Evolutionary conservation across 2,888 invertebrate species (phyloP).

Genomic region (Eupeodes luniger): DNA sequence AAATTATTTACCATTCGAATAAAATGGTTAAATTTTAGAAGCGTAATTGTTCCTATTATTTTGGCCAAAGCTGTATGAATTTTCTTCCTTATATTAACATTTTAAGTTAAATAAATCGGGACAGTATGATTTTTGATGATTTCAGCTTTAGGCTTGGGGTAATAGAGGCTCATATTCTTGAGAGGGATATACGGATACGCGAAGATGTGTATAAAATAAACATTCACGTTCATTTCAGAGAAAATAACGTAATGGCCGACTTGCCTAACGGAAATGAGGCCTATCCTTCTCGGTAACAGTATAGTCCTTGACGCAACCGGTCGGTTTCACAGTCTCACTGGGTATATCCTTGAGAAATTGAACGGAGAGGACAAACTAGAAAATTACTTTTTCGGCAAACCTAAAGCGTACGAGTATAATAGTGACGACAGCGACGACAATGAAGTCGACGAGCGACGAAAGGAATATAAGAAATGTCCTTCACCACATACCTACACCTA

Average conservation of each 20-base stretch:
- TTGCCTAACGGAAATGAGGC: conserved; percentile 69
- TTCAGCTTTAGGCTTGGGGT: conserved; percentile 15
- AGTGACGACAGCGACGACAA: background rate
- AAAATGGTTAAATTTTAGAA: too few species aligned
- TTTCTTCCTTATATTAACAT: background rate
- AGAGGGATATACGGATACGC: conserved; percentile 29
- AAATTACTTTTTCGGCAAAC: conserved; percentile 51
- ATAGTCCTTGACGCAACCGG: conserved; percentile 39
- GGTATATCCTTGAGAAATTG: conserved; percentile 47
- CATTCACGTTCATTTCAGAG: conserved; percentile 37
- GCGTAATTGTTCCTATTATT: too few species aligned
- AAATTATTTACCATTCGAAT: too few species aligned
- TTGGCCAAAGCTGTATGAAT: too few species aligned
- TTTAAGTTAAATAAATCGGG: background rate
- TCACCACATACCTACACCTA: conserved; percentile 58
- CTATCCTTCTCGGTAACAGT: conserved; percentile 41
- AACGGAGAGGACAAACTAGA: conserved; percentile 57
- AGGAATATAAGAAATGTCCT: conserved; percentile 40
- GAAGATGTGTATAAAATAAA: conserved; percentile 37
- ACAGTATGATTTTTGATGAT: conserved; percentile 38
- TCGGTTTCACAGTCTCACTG: background rate
- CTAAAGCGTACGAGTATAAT: background rate
- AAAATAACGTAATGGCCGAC: conserved; percentile 63
- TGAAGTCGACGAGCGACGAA: background rate
- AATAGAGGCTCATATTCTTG: conserved; percentile 18